Base-by-base conservation (phyloP, 2,113 vertebrate genomes). In the Saguinus midas region DNA sequence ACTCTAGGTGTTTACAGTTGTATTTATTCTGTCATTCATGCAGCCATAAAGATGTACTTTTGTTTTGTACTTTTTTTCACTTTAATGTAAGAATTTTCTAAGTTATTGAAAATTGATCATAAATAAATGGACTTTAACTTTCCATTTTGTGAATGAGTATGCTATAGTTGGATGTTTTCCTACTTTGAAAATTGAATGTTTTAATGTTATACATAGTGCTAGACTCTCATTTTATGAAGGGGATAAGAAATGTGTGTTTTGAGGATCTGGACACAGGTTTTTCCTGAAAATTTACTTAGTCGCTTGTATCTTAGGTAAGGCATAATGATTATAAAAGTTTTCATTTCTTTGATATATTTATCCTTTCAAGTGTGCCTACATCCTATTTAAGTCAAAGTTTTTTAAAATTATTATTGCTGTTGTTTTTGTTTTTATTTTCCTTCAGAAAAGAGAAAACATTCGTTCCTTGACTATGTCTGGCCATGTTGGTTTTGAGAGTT, bases 401-500 rank as follows among this genome's bases (percentile, higher is more conserved):
- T 85, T 94, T n/a, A 57, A 50, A 55, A 11, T 23, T 12, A 40
- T 40, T 40, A 13, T 89, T 96, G 32, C 14, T 58, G 4, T 80
- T 73, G 4, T 97, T 93, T 40, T 80, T 79, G 8, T 97, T 92
- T 35, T 35, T 87, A 57, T 96, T 35, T 57, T 98, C 97, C 93
- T 98, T 98, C 58, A 96, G 12, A 97, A 99, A 98, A 99, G 97
- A 97, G 99, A 98, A 96, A 98, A 98, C 92, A 97, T 84, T 43
- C 99, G 99, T 93, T 97, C 98, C 61, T 98, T 99, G 96, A 97
- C 98, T 81, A 98, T 99, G 93, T 99, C 99, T 0, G 99, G 99
- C 7, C 99, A 99, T 95, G 99, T 99, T 97, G 99, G 99, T 16
- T 99, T 99, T 98, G 99, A 99, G 97, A 99, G 99, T 98, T 99